phyloP scores from a whole-genome alignment of 1,140 invertebrate species.

The Drosophila nigrodunni region DNA sequence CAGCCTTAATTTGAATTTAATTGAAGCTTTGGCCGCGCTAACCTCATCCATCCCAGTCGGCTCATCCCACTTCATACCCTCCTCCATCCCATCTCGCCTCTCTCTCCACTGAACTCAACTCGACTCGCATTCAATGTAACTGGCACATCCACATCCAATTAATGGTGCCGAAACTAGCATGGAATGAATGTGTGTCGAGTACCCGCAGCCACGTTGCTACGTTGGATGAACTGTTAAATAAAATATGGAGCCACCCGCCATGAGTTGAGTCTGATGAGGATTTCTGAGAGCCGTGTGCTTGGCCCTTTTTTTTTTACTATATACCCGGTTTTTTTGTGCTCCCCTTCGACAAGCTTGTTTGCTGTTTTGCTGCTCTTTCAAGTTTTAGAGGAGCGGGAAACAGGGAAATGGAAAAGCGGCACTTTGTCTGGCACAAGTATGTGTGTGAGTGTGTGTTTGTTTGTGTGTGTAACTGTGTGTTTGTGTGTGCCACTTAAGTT shows the following conservation, averaged over 20 bases:
- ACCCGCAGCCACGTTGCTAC: constrained; percentile 50
- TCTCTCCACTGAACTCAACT: neutral
- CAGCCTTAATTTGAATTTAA: constrained; percentile 79
- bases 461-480: constrained; percentile 31
- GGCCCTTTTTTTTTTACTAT: constrained; percentile 63
- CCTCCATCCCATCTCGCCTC: neutral
- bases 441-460: constrained; percentile 20
- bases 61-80: neutral
- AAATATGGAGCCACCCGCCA: constrained; percentile 64
- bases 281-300: constrained; percentile 48
- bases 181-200: constrained; percentile 80
- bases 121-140: constrained; percentile 56
- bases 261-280: constrained; percentile 37
- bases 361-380: constrained; percentile 64
- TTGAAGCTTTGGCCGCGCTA: constrained; percentile 61
- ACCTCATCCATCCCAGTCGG: constrained; percentile 6
- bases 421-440: constrained; percentile 12
- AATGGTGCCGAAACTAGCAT: constrained; percentile 78
- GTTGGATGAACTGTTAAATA: constrained; percentile 72
- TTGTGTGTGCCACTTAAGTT: constrained; percentile 76
- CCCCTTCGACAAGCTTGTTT: constrained; percentile 49
- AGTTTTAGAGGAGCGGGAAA: constrained; percentile 3
- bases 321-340: constrained; percentile 15
- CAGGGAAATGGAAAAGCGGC: neutral
- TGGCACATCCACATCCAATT: constrained; percentile 82